A percentile compares a stretch with the other conserved stretches of the same genome.
Evolutionary conservation across 2,113 vertebrate genomes (phyloP).

Genomic region (Ciconia boyciana): DNA sequence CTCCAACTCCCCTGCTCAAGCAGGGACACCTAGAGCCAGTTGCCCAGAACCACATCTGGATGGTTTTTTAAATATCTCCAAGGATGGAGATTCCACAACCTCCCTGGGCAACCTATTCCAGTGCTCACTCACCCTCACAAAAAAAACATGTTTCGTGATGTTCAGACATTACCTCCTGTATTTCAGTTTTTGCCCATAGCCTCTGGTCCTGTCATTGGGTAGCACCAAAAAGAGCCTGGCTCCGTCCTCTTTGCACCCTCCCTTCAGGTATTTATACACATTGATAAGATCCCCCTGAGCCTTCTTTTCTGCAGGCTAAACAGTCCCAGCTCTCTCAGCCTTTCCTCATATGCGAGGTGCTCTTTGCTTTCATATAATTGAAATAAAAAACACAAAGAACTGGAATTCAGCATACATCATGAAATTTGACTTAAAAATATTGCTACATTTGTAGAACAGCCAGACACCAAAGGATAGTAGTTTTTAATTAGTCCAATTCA

Average conservation of each 20-base stretch:
- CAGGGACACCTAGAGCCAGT: neutral
- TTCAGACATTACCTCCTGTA: neutral
- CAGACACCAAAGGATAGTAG: neutral
- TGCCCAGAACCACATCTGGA: neutral
- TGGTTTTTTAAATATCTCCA: neutral
- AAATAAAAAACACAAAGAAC: neutral
- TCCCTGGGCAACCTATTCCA: neutral
- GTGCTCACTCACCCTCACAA: neutral
- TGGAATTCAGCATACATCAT: neutral
- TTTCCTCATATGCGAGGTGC: neutral
- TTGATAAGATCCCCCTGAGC: neutral
- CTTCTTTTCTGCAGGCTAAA: neutral
- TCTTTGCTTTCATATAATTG: neutral
- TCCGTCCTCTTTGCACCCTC: neutral
- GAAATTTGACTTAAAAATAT: neutral
- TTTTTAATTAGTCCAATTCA: constrained; percentile 25
- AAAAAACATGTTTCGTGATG: neutral
- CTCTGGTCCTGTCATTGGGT: neutral
- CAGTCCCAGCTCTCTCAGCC: neutral
- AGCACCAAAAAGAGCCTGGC: neutral
- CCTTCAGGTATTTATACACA: neutral
- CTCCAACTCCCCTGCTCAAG: neutral
- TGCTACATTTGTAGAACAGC: neutral
- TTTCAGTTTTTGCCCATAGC: neutral
- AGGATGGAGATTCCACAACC: neutral